Evolutionary conservation across 2,113 vertebrate species (phyloP).

Genomic region (Chaetorhynchus papuensis): DNA sequence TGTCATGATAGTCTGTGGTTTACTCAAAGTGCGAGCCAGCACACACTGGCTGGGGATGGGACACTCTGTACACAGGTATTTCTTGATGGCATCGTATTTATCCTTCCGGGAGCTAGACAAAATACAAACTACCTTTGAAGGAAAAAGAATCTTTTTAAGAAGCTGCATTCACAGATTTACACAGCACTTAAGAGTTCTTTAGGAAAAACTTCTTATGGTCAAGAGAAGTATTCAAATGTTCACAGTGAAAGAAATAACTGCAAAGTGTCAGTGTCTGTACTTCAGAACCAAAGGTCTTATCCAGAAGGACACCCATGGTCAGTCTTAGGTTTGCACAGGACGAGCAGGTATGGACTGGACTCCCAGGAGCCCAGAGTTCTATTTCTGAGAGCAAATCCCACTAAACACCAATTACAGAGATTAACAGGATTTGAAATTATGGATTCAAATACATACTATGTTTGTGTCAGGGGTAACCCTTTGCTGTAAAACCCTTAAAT

Average conservation of each 20-base stretch:
- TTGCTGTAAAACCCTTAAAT: slow-evolving; percentile 82
- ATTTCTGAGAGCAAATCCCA: neutral
- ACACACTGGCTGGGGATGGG: slow-evolving; percentile 94
- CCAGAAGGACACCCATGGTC: neutral
- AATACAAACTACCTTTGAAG: slow-evolving; percentile 84
- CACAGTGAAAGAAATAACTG: neutral
- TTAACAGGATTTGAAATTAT: neutral
- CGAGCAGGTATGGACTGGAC: rapidly evolving
- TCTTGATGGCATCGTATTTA: slow-evolving; percentile 91
- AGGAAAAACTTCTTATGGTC: neutral
- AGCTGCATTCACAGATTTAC: neutral
- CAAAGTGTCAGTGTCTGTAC: neutral
- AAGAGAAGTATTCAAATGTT: neutral
- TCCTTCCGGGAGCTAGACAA: slow-evolving; percentile 87
- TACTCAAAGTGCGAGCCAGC: slow-evolving; percentile 82
- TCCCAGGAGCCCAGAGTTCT: neutral
- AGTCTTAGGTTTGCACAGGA: neutral
- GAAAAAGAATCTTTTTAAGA: neutral
- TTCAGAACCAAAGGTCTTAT: neutral
- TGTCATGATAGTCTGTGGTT: slow-evolving; percentile 81
- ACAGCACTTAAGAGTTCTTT: neutral
- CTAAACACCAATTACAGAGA: neutral
- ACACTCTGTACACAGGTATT: slow-evolving; percentile 89
- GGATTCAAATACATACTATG: slow-evolving; percentile 77
- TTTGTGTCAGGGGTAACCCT: slow-evolving; percentile 77